Evolutionary conservation across 1,140 invertebrate species (phyloP), one percentile per base, ranked within the genome.

Genomic region (Rhynchophorus ferrugineus): DNA sequence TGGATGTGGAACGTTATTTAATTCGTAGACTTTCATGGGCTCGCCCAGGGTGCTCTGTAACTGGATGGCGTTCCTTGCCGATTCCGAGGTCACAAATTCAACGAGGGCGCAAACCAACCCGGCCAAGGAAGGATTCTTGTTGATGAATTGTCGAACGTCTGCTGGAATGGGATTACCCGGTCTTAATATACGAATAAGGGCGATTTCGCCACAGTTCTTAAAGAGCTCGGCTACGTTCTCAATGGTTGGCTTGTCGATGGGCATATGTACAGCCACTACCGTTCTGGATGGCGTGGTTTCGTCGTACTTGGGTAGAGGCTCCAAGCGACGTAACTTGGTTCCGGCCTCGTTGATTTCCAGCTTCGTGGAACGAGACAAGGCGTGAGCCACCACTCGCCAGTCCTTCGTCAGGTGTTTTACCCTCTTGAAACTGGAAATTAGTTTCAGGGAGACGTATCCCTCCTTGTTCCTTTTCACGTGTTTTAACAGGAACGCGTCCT

Each of bases 391-490:
- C 0, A 90, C 86, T 44, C 90, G 78, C 87, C 92, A 96, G 65
- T 96, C 92, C 66, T 91, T 89, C 3, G 90, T 92, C 22, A 96
- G 71, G 62, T 92, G 89, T 62, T 91, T 91, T 18, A 96, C 91
- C 39, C 91, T 81, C 66, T 95, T 91, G 64, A 93, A 91, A 59
- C 89, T 93, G 1, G 91, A 93, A 44, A 95, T 92, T 33, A 97
- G 73, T 69, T 96, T 96, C 5, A 96, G 73, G 22, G 89, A 93
- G 1, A 97, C 92, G 71, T 87, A 96, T 7, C 94, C 93, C 70
- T 94, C 90, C 68, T 94, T 95, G 67, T 95, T 95, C 17, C 92
- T 77, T 22, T 89, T 81, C 2, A 96, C 91, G 69, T 96, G 92
- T 69, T 96, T 97, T 24, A 96, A 69, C 3, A 97, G 73, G 70